A percentile compares a stretch with the other conserved stretches of the same genome.
These are phyloP conservation scores for Acromyrmex heyeri DNA, from an alignment of 1,140 invertebrate species.

Conservation along the genomic window DNA sequence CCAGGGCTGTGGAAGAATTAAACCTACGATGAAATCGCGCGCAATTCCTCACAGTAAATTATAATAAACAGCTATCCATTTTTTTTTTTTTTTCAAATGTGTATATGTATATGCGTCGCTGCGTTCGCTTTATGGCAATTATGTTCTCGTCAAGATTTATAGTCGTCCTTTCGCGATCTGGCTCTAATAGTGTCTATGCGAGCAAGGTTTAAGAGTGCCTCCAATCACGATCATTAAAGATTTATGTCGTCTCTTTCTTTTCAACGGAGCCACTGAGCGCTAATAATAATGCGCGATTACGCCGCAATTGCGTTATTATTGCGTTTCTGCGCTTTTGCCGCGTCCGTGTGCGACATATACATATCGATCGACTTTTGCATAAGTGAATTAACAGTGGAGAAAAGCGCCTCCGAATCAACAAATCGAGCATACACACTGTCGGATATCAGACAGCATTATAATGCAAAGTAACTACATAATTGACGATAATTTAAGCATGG, in stretches of 20 bases:
- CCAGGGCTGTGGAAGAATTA: background rate
- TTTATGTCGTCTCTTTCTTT: constrained; percentile 46
- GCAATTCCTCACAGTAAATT: constrained; percentile 21
- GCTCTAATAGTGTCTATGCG: constrained; percentile 32
- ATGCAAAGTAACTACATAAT: constrained; percentile 56
- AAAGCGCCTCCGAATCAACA: constrained; percentile 41
- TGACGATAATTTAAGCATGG: constrained; percentile 49
- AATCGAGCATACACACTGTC: constrained; percentile 42
- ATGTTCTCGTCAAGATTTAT: constrained; percentile 50
- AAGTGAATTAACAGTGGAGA: constrained; percentile 26
- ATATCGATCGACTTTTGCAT: constrained; percentile 53
- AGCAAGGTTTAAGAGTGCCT: constrained; percentile 48
- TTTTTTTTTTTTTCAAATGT: background rate
- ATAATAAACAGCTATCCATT: background rate
- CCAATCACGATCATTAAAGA: constrained; percentile 57
- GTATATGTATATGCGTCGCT: constrained; percentile 9
- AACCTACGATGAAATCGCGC: constrained; percentile 23
- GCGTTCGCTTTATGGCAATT: constrained; percentile 15
- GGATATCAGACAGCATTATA: constrained; percentile 7
- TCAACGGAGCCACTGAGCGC: constrained; percentile 4
- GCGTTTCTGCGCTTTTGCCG: background rate
- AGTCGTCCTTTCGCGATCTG: constrained; percentile 46
- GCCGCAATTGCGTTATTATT: constrained; percentile 53
- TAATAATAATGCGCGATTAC: constrained; percentile 53
- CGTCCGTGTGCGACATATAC: background rate